Conservation (phyloP, 2,113 vertebrate genomes). For the Anguilla rostrata region DNA sequence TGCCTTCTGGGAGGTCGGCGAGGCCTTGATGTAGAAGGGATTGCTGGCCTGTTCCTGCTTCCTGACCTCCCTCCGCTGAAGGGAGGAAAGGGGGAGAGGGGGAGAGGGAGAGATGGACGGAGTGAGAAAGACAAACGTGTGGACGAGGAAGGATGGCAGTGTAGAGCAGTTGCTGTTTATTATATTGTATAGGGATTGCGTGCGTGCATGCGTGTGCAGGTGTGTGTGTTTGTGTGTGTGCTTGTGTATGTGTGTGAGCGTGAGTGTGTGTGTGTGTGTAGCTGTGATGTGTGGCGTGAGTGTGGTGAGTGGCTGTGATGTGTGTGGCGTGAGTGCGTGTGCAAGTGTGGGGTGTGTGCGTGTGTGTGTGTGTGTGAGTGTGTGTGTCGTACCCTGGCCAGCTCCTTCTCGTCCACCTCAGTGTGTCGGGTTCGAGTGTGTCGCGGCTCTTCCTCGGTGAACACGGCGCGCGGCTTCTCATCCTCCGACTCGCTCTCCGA, state of each 20-base stretch:
- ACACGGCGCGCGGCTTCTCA: conserved; percentile 89
- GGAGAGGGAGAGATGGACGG: neutral
- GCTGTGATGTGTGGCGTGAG: no score
- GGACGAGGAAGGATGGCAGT: neutral
- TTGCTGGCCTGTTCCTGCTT: conserved; percentile 98
- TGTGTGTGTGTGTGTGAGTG: no score
- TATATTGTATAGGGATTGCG: neutral
- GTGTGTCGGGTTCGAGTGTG: conserved; percentile 77
- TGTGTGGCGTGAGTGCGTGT: no score
- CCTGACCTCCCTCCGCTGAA: conserved; percentile 87
- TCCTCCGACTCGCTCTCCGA: conserved; percentile 98
- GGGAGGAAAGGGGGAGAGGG: conserved; percentile 4
- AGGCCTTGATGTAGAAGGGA: conserved; percentile 97
- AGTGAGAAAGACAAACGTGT: neutral
- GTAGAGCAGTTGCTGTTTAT: neutral
- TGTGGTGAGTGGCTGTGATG: no score
- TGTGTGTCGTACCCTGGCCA: conserved; percentile 79
- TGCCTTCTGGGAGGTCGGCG: conserved; percentile 94
- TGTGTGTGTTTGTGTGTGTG: neutral
- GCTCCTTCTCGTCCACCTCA: conserved; percentile 92
- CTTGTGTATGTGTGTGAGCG: no score
- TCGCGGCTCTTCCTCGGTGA: conserved; percentile 85
- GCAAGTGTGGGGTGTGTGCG: no score
- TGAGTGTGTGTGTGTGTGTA: no score
- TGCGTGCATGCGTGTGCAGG: neutral